Evolutionary conservation across 2,113 vertebrate genomes (phyloP).

Genomic region (Syrrhaptes paradoxus): DNA sequence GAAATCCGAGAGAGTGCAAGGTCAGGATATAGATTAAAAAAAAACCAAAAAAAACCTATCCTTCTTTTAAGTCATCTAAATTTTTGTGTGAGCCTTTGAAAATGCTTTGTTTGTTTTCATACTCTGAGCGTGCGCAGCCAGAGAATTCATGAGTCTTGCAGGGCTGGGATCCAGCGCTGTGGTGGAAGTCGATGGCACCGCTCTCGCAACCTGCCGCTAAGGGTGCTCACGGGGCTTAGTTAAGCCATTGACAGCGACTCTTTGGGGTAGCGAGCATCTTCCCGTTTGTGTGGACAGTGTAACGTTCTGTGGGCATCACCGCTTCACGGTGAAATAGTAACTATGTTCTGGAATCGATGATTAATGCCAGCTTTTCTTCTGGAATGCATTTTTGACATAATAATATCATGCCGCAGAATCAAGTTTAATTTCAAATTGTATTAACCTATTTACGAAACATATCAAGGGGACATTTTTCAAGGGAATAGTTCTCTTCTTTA

Average conservation of each 20-base stretch:
- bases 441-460: constrained; percentile 61
- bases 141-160: background rate
- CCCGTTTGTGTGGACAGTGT: background rate
- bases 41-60: background rate
- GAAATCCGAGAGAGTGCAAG: background rate
- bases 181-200: background rate
- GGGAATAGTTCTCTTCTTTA: constrained; percentile 56
- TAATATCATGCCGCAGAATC: constrained; percentile 42
- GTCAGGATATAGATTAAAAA: background rate
- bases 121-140: background rate
- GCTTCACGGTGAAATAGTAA: background rate
- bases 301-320: background rate
- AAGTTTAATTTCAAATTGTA: constrained; percentile 67
- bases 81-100: constrained; percentile 9
- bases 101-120: constrained; percentile 33
- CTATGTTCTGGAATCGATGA: background rate
- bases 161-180: background rate
- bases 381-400: constrained; percentile 43
- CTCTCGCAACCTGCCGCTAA: background rate
- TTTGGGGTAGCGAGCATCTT: background rate
- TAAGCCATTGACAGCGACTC: background rate
- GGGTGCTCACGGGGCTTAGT: background rate
- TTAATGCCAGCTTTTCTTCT: constrained; percentile 23
- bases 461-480: constrained; percentile 57
- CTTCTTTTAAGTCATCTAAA: background rate